Evolutionary conservation across 2,797 vertebrate genomes (phyloP), one percentile per base, ranked within the genome.

Genomic region (Ibycter americanus): DNA sequence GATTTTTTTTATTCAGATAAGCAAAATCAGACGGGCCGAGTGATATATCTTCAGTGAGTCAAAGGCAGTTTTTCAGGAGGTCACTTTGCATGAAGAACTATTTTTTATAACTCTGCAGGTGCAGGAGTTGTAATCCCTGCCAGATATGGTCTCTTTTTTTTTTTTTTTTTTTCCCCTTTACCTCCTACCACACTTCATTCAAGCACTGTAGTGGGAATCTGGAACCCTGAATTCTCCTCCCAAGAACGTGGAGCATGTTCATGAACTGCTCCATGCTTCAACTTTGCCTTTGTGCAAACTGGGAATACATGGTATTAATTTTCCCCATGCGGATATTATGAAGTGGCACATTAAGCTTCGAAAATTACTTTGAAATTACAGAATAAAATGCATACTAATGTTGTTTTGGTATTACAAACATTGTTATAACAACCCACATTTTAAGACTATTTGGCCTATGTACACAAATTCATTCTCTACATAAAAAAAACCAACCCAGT

Each of bases 71-170:
- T 73, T 89, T 86, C 67, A 67, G 47, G 19, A 87, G 49, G 25
- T 27, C 9, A 42, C 5, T 68, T 82, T 55, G 18, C 1, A 1
- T 68, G 32, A 91, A 65, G 9, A 36, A 13, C 4, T 29, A 36
- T 27, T 67, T 70, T 84, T 86, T 6, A 7, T 34, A 67, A 61
- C 3, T 44, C 55, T 2, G 2, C 16, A 31, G 13, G 9, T 83
- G 29, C 19, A 16, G 42, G 42, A 17, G 7, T 58, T 76, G 79
- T 81, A 68, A 65, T 38, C 3, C 11, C 19, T 46, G 38, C 4
- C 42, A 0, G 0, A 15, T 42, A 29, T 22, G 7, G 1, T 32
- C 9, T 6, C 6, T 14, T 3, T 31, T 44, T 51, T 49, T 52
- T 12, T 2, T 40, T 40, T 40, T 40, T 40, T 12, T 40, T 40